Percentiles rank a stretch among this genome's conserved stretches.
Conservation (phyloP, 1,140 invertebrate genomes). For the Drosophila yakuba region DNA sequence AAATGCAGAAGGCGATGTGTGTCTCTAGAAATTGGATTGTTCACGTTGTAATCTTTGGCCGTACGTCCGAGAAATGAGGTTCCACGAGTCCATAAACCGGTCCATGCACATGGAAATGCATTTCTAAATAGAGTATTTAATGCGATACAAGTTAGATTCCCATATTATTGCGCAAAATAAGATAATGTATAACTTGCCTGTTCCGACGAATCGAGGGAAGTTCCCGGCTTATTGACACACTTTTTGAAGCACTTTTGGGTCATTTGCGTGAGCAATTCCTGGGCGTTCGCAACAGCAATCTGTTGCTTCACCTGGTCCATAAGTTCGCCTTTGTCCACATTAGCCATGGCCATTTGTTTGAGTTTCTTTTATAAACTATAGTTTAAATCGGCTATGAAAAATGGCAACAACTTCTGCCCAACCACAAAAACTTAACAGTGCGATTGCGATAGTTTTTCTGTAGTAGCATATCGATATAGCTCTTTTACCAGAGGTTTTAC, state of each 20-base stretch:
- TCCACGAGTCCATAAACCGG: slow-evolving; percentile 98
- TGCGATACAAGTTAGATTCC: neutral
- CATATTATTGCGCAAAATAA: fast-evolving
- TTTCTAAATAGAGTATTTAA: slow-evolving; percentile 88
- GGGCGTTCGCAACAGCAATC: slow-evolving; percentile 96
- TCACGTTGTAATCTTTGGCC: slow-evolving; percentile 92
- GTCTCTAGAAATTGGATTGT: slow-evolving; percentile 70
- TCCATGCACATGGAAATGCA: slow-evolving; percentile 99
- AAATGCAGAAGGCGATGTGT: slow-evolving; percentile 22
- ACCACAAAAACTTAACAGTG: slow-evolving; percentile 27
- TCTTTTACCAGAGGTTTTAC: neutral
- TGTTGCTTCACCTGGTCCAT: slow-evolving; percentile 99
- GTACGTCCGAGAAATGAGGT: slow-evolving; percentile 94
- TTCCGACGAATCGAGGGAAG: slow-evolving; percentile 94
- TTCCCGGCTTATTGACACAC: slow-evolving; percentile 96
- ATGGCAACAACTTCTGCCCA: slow-evolving; percentile 15
- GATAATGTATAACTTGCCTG: slow-evolving; percentile 86
- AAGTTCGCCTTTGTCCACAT: slow-evolving; percentile 92
- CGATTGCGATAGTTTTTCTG: neutral
- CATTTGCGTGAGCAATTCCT: slow-evolving; percentile 97
- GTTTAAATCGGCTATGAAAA: slow-evolving; percentile 11
- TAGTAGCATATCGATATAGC: slow-evolving; percentile 5
- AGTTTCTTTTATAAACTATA: neutral
- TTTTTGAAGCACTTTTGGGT: slow-evolving; percentile 99
- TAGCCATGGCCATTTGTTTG: slow-evolving; percentile 51